A percentile compares a stretch with the other conserved stretches of the same genome.
Evolutionary conservation across 2,797 vertebrate genomes (phyloP).

Genomic region (Vespertilio murinus): DNA sequence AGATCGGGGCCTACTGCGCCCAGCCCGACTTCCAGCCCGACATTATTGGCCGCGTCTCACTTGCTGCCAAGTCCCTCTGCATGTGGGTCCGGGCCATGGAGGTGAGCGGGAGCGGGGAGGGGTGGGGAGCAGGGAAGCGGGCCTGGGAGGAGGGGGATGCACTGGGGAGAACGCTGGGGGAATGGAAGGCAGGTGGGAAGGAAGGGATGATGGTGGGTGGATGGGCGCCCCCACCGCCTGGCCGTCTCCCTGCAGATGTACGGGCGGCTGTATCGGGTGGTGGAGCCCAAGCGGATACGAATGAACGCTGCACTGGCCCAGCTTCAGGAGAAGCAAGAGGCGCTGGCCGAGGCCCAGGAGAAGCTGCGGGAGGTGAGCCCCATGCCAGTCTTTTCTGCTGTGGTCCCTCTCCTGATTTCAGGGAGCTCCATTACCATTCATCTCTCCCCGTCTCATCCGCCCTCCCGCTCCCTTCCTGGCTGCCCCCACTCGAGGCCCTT

Average conservation of each 20-base stretch:
- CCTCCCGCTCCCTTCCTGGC: background rate
- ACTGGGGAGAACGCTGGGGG: background rate
- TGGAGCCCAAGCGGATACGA: conserved; percentile 90
- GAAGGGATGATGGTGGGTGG: background rate
- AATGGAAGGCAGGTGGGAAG: background rate
- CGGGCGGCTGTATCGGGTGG: conserved; percentile 88
- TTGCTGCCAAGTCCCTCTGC: conserved; percentile 93
- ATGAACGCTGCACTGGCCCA: conserved; percentile 86
- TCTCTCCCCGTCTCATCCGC: background rate
- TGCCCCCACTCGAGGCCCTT: background rate
- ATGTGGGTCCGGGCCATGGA: conserved; percentile 97
- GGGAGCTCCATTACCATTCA: background rate
- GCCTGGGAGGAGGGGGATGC: background rate
- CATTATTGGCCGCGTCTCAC: conserved; percentile 91
- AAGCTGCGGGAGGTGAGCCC: conserved; percentile 88
- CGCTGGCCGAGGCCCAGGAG: conserved; percentile 88
- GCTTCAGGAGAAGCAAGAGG: conserved; percentile 90
- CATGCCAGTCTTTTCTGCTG: rapidly evolving
- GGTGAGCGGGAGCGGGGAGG: conserved; percentile 78
- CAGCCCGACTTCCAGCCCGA: conserved; percentile 92
- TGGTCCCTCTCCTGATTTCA: background rate
- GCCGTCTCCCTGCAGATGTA: conserved; percentile 86
- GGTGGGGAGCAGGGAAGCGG: rapidly evolving
- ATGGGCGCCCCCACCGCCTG: background rate
- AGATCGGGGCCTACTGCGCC: conserved; percentile 89